phyloP scores from a whole-genome alignment of 37 sponge, comb jelly and placozoan species.

The Ephydatia muelleri region DNA sequence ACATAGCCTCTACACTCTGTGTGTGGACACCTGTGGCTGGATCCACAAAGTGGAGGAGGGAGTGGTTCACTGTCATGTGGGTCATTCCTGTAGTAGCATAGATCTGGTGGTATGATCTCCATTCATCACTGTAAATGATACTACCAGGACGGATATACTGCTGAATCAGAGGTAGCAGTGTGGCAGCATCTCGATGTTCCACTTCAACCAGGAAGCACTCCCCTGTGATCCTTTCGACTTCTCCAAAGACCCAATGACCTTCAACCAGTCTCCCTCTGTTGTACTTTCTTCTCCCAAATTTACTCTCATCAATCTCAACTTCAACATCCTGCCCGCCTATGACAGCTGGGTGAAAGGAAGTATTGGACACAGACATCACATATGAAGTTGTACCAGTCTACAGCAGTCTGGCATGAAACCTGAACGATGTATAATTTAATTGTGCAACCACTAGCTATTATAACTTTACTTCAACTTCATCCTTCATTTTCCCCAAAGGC shows the following conservation, averaged over 20 bases:
- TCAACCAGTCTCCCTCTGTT: conserved; percentile 39
- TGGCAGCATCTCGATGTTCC: not conserved
- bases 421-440: too few species aligned
- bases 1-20: too few species aligned
- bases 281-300: too few species aligned
- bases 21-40: conserved; percentile 42
- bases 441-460: too few species aligned
- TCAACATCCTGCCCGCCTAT: too few species aligned
- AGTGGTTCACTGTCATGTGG: too few species aligned
- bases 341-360: conserved; percentile 5
- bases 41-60: conserved; percentile 44
- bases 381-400: conserved; percentile 60
- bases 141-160: too few species aligned
- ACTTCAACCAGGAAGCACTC: conserved; percentile 41
- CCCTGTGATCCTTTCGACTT: conserved; percentile 19
- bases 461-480: conserved; percentile 6
- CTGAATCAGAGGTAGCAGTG: too few species aligned
- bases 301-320: too few species aligned
- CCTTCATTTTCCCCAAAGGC: not conserved
- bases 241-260: conserved; percentile 66
- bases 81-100: not conserved
- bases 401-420: not conserved
- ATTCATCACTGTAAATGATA: conserved; percentile 27
- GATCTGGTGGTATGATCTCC: conserved; percentile 16
- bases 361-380: conserved; percentile 53